phyloP scores from a whole-genome alignment of 1,140 invertebrate species.

The Nephila pilipes region DNA sequence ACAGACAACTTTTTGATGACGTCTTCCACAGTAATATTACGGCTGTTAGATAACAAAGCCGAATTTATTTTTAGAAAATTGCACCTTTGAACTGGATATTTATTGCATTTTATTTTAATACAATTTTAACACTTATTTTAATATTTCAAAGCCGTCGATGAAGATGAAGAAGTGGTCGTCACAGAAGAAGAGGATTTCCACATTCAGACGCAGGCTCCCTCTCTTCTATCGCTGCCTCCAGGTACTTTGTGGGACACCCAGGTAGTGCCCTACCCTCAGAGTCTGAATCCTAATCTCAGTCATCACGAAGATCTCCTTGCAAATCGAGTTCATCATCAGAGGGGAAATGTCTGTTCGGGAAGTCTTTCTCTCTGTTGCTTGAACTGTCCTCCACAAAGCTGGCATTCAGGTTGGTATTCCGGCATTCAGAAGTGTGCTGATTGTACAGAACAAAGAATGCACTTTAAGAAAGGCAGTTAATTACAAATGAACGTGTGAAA shows the following conservation, averaged over 20 bases:
- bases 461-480: too few species aligned
- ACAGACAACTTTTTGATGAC: too few species aligned
- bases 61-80: too few species aligned
- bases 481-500: too few species aligned
- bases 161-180: conserved; percentile 59
- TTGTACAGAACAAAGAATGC: too few species aligned
- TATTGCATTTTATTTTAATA: not conserved
- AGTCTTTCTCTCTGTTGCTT: conserved; percentile 67
- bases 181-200: conserved; percentile 49
- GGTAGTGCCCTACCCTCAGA: conserved; percentile 40
- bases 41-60: too few species aligned
- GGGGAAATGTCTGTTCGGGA: conserved; percentile 14
- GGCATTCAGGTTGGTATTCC: conserved; percentile 53
- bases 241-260: conserved; percentile 53
- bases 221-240: conserved; percentile 22
- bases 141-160: conserved; percentile 6
- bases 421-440: too few species aligned
- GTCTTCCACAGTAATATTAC: too few species aligned
- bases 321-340: not conserved
- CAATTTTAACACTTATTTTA: not conserved
- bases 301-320: conserved; percentile 45
- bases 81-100: too few species aligned
- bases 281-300: not conserved
- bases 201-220: not conserved
- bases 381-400: conserved; percentile 71